These are phyloP conservation scores for Agrypnia vestita DNA, from an alignment of 1,140 invertebrate species.

Conservation along the genomic window DNA sequence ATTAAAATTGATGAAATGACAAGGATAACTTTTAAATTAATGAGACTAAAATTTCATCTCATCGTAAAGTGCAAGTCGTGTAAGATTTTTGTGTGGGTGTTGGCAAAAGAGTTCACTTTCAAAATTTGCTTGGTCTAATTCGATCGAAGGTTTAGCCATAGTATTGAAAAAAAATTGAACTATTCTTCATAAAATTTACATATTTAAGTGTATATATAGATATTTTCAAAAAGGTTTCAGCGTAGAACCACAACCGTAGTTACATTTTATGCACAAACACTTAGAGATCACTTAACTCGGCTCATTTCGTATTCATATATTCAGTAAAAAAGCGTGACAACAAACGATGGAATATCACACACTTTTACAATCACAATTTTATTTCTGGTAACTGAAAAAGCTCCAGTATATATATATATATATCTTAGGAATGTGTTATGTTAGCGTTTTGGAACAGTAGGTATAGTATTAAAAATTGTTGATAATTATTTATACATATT, in stretches of 20 bases:
- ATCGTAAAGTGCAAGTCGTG: too few species aligned
- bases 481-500: too few species aligned
- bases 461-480: too few species aligned
- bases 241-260: constrained; percentile 48
- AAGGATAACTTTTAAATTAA: too few species aligned
- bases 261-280: constrained; percentile 53
- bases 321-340: constrained; percentile 51
- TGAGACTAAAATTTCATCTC: too few species aligned
- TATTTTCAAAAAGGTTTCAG: constrained; percentile 32
- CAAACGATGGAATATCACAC: constrained; percentile 44
- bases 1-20: too few species aligned
- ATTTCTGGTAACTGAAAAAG: background rate
- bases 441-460: too few species aligned
- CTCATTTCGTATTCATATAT: constrained; percentile 53
- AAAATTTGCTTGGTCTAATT: background rate
- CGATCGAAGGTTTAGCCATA: background rate
- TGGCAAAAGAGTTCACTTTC: too few species aligned
- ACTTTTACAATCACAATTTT: constrained; percentile 25
- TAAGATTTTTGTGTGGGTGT: too few species aligned
- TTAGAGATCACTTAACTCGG: constrained; percentile 52
- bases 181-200: background rate
- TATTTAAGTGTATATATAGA: background rate
- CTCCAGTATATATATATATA: too few species aligned
- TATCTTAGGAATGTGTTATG: too few species aligned
- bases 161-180: background rate